phyloP scores from a whole-genome alignment of 2,888 invertebrate species.

The Autographa pulchrina region DNA sequence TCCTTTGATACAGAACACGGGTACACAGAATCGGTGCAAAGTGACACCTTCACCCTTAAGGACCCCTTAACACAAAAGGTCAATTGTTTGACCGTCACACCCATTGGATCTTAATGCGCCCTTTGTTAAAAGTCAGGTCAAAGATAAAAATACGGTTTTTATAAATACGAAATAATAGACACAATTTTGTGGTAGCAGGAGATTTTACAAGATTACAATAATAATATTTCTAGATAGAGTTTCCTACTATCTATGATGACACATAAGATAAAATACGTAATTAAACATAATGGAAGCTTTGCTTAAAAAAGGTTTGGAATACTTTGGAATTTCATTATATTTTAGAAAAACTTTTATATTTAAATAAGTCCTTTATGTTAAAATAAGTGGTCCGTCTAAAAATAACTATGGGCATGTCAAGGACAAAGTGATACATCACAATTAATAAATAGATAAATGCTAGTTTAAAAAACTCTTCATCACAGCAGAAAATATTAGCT shows the following conservation, averaged over 20 bases:
- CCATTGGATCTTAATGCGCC: not conserved
- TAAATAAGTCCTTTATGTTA: no score
- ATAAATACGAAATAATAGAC: not conserved
- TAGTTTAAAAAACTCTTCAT: no score
- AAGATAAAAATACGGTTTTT: not conserved
- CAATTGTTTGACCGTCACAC: conserved; percentile 1
- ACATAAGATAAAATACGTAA: not conserved
- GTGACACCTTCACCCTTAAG: not conserved
- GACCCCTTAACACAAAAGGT: conserved; percentile 4
- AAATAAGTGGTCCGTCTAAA: no score
- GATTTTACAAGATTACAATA: not conserved
- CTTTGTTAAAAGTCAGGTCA: conserved; percentile 3
- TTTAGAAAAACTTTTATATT: no score
- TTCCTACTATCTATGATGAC: not conserved
- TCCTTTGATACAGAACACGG: not conserved
- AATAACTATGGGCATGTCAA: no score
- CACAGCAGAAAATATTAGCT: no score
- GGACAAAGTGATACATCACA: no score
- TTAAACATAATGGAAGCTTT: not conserved
- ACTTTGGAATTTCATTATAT: no score
- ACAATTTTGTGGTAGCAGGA: not conserved
- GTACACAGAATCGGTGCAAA: not conserved
- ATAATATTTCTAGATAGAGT: not conserved
- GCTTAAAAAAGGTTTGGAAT: no score
- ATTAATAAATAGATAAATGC: no score